These are phyloP conservation scores for Egretta garzetta DNA, from an alignment of 2,113 vertebrate genomes.

Conservation along the genomic window DNA sequence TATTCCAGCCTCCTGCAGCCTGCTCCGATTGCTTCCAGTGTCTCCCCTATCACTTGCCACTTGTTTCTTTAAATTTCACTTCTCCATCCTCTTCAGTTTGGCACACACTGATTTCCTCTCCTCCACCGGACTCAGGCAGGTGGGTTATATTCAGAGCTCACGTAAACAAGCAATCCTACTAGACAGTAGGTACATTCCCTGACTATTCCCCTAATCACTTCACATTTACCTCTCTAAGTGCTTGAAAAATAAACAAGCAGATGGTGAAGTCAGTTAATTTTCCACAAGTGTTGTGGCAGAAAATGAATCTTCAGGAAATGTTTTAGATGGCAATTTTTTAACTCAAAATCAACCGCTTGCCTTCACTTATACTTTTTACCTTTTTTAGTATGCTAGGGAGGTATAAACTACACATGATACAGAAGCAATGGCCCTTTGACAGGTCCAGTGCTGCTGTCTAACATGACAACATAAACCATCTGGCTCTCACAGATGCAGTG, in stretches of 20 bases:
- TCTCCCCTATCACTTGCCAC: not conserved
- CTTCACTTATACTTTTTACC: not conserved
- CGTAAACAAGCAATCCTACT: not conserved
- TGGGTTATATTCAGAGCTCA: conserved; percentile 30
- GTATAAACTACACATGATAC: not conserved
- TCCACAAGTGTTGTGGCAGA: not conserved
- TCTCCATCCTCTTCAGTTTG: not conserved
- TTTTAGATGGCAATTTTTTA: not conserved
- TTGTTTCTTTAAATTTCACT: not conserved
- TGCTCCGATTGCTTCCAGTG: not conserved
- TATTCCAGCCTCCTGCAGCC: not conserved
- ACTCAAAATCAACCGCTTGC: not conserved
- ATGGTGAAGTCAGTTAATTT: conserved; percentile 47
- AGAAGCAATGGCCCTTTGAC: conserved; percentile 20
- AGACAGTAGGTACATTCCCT: not conserved
- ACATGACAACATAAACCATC: conserved; percentile 35
- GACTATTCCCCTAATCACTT: conserved; percentile 24
- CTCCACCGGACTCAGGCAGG: not conserved
- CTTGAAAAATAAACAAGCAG: conserved; percentile 55
- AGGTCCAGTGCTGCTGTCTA: conserved; percentile 23
- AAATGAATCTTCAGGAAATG: conserved; percentile 4
- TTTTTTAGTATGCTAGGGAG: not conserved
- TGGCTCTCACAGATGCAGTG: conserved; percentile 12
- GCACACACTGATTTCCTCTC: not conserved
- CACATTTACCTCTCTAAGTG: conserved; percentile 41